These are phyloP conservation scores for Poeciliopsis paucimaculata DNA, from an alignment of 2,797 vertebrate species.

Conservation along the genomic window DNA sequence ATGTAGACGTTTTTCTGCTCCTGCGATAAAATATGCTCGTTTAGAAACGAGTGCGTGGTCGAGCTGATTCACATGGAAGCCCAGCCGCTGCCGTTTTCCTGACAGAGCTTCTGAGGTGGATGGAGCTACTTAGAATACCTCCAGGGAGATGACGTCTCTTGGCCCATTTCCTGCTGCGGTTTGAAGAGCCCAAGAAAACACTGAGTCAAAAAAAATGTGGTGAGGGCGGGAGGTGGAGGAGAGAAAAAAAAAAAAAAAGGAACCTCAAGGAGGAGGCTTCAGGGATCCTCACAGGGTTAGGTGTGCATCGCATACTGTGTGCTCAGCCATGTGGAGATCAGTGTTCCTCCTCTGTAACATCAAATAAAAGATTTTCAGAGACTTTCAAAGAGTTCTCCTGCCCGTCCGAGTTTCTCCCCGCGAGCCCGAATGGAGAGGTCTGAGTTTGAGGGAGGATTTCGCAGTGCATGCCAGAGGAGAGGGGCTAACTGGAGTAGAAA, in stretches of 20 bases:
- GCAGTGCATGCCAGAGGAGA: conserved; percentile 22
- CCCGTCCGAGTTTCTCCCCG: conserved; percentile 28
- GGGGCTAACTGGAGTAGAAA: conserved; percentile 31
- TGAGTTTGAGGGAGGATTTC: conserved; percentile 35
- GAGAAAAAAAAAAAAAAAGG: background rate
- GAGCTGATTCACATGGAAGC: conserved; percentile 55
- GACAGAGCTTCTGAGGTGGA: conserved; percentile 46
- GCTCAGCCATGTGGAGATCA: conserved; percentile 60
- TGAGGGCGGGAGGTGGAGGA: conserved; percentile 21
- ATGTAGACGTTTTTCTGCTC: background rate
- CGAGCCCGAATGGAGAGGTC: conserved; percentile 39
- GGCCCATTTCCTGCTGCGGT: conserved; percentile 53
- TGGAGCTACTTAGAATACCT: conserved; percentile 52
- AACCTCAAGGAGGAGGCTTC: conserved; percentile 46
- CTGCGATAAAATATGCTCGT: background rate
- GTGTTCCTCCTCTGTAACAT: conserved; percentile 34
- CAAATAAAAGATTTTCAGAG: conserved; percentile 41
- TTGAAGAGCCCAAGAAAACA: conserved; percentile 26
- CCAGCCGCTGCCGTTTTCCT: conserved; percentile 52
- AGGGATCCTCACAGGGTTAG: conserved; percentile 42
- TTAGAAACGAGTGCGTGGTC: conserved; percentile 24
- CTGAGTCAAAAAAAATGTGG: conserved; percentile 35
- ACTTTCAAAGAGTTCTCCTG: conserved; percentile 40
- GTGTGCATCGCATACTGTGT: conserved; percentile 38
- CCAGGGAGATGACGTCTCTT: conserved; percentile 37